These are phyloP conservation scores for Ciconia boyciana DNA, from an alignment of 2,113 vertebrate genomes.

Conservation along the genomic window DNA sequence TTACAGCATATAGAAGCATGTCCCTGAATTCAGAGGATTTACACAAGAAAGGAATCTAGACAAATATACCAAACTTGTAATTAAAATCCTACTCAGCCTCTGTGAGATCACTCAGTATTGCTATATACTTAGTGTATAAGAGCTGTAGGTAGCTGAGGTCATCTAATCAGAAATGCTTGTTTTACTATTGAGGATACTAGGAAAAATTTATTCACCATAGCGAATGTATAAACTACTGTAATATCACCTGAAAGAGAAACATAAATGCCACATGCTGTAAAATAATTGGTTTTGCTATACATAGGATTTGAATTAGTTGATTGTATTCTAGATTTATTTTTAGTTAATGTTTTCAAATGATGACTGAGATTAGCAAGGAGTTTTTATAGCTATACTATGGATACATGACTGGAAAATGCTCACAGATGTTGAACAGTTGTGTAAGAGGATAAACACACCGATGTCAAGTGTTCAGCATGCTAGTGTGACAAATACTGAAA, in stretches of 20 bases:
- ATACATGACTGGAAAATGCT: not conserved
- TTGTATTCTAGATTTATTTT: not conserved
- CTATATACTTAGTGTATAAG: not conserved
- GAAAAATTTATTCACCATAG: not conserved
- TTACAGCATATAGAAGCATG: not conserved
- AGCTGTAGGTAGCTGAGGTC: not conserved
- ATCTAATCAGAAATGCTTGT: not conserved
- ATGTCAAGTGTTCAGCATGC: not conserved
- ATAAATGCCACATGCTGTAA: not conserved
- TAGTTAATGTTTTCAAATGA: not conserved
- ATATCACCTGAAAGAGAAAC: conserved; percentile 24
- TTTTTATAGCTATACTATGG: not conserved
- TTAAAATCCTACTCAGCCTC: not conserved
- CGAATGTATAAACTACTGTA: not conserved
- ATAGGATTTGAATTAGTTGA: not conserved
- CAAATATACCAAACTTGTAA: not conserved
- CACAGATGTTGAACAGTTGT: not conserved
- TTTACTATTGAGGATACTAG: not conserved
- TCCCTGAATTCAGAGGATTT: not conserved
- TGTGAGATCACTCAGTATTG: not conserved
- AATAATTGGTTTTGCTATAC: not conserved
- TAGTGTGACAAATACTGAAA: not conserved
- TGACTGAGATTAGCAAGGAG: not conserved
- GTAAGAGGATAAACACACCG: not conserved
- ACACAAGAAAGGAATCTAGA: not conserved